Conservation (phyloP, 2,888 invertebrate genomes). For the Nephrotoma appendiculata region DNA sequence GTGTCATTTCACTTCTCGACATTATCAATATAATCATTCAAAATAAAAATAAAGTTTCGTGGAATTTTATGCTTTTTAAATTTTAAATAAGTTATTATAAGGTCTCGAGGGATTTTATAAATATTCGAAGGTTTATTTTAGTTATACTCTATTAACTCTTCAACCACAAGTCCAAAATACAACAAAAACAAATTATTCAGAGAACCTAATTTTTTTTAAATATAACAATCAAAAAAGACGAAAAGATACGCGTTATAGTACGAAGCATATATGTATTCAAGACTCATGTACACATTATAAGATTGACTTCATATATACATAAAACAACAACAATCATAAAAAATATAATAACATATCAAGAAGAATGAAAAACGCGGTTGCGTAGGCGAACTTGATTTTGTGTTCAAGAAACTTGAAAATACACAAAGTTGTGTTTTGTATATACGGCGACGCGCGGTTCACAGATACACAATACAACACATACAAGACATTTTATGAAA, state of each 20-base stretch:
- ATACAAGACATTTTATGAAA: background rate
- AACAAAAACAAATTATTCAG: background rate
- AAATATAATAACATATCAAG: background rate
- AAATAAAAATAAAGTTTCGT: background rate
- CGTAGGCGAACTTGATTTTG: conserved; percentile 13
- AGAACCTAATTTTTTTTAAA: background rate
- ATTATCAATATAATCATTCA: background rate
- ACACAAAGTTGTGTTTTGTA: background rate
- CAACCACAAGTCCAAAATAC: background rate
- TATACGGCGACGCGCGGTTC: background rate
- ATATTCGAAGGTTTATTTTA: background rate
- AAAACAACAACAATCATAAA: background rate
- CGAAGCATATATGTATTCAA: background rate
- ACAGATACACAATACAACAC: background rate
- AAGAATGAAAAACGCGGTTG: conserved; percentile 4
- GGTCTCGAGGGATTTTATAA: background rate
- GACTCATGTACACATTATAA: background rate
- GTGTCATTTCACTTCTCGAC: background rate
- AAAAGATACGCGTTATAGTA: background rate
- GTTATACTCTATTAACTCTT: background rate
- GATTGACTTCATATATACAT: background rate
- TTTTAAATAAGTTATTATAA: background rate
- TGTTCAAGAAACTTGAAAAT: background rate
- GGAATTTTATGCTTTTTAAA: background rate
- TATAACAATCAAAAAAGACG: background rate